Percentiles rank a stretch among this genome's conserved stretches.
These are phyloP conservation scores for Ephydatia muelleri DNA, from an alignment of 37 sponge, comb jelly and placozoan genomes.

Conservation along the genomic window DNA sequence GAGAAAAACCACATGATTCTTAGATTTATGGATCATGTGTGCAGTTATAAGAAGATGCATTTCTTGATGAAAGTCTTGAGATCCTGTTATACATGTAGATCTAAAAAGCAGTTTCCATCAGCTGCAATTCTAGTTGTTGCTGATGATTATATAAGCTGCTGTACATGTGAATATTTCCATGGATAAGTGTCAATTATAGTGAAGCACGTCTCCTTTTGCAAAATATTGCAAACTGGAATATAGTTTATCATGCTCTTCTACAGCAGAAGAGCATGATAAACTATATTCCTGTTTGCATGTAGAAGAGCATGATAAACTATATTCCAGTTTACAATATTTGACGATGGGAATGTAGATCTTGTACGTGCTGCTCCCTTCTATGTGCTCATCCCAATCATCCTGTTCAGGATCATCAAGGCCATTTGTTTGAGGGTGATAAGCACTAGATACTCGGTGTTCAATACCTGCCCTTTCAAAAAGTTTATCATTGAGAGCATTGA, in stretches of 20 bases:
- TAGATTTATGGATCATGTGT: background rate
- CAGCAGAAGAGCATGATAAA: background rate
- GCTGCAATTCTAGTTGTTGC: background rate
- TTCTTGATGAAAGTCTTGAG: background rate
- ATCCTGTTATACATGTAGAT: background rate
- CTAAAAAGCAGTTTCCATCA: background rate
- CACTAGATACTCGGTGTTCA: too few species aligned
- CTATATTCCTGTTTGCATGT: too few species aligned
- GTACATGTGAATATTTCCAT: background rate
- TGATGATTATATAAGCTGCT: background rate
- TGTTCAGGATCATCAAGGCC: too few species aligned
- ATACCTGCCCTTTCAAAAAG: too few species aligned
- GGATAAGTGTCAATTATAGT: background rate
- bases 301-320: background rate
- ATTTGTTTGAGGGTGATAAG: too few species aligned
- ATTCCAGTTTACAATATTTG: background rate
- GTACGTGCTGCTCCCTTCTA: too few species aligned
- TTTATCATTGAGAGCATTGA: too few species aligned
- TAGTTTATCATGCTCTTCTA: background rate
- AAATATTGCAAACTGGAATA: background rate
- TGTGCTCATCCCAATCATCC: too few species aligned
- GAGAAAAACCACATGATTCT: background rate
- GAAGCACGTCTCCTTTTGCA: background rate
- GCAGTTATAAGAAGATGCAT: background rate
- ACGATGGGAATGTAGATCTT: too few species aligned